Percentiles rank a stretch among this genome's conserved stretches.
Evolutionary conservation across 2,113 vertebrate species (phyloP).

Genomic region (human (Homo sapiens)): DNA sequence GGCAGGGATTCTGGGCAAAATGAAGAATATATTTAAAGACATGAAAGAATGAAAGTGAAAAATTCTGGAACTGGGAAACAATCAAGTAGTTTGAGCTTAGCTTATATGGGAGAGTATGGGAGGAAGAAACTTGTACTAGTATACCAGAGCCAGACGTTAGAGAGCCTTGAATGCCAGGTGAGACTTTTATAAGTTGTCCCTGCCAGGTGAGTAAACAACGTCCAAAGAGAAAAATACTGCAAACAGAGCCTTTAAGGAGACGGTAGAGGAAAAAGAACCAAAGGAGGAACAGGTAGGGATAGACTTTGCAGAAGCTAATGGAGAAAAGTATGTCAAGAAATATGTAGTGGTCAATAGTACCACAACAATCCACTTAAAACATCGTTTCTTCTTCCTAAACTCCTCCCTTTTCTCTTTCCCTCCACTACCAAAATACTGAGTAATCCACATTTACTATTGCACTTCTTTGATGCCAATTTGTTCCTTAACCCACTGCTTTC

Average conservation of each 20-base stretch:
- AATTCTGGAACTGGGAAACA: neutral
- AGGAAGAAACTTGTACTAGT: neutral
- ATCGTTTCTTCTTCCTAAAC: neutral
- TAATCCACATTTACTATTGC: neutral
- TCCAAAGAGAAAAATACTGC: neutral
- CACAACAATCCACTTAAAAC: neutral
- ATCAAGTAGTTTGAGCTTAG: neutral
- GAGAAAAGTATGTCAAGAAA: neutral
- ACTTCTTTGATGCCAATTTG: neutral
- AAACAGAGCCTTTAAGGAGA: neutral
- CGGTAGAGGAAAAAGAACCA: neutral
- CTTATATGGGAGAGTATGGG: neutral
- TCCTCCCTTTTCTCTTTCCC: neutral
- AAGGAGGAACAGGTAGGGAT: neutral
- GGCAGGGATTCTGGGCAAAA: neutral
- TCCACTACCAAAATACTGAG: neutral
- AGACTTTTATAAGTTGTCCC: neutral
- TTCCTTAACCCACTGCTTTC: neutral
- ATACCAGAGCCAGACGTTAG: neutral
- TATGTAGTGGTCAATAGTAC: neutral
- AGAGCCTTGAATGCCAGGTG: neutral
- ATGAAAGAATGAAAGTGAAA: neutral
- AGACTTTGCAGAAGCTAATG: conserved; percentile 1
- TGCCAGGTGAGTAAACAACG: neutral
- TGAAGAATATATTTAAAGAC: neutral